Base-by-base conservation (phyloP, 2,888 invertebrate genomes). In the Zaprionus lineosus region DNA sequence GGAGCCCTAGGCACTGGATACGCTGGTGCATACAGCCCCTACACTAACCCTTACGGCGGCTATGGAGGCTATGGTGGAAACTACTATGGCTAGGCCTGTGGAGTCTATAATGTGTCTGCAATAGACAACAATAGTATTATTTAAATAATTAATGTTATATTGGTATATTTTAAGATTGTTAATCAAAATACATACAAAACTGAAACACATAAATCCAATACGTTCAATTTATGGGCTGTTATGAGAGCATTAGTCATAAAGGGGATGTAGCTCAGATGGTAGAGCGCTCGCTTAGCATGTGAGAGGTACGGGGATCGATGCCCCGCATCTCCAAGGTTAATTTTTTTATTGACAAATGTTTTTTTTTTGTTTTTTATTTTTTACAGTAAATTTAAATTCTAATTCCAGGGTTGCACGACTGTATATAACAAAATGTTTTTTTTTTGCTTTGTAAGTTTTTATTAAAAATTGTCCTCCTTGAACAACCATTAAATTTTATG, bases 241-340 rank as follows among this genome's bases (percentile, higher is more conserved):
- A 31, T 14, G 21, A 19, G 4, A 0, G 0, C 0, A 0, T 0
- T 0, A 0, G 3, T 0, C 0, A 0, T 56, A 7, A 59, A 15
- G 89, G 89, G 89, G 89, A 89, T 88, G 89, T 89, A 89, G 89
- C 89, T 89, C 89, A 89, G 89, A 89, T 89, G 88, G 88, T 89
- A 89, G 89, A 89, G 89, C 89, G 89, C 89, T 89, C 89, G 89
- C 89, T 89, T 88, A 88, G 88, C 89, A 89, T 89, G 88, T 89
- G 89, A 89, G 89, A 89, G 89, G 89, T 89, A 88, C 89, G 89
- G 89, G 88, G 89, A 89, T 89, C 89, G 83, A 89, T 89, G 85
- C 88, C 88, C 89, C 84, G 89, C 89, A 89, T 89, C 89, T 88
- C 89, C 88, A 82, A 24, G 24, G 2, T n/a, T 21, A 21, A 16